A percentile compares a stretch with the other conserved stretches of the same genome.
phyloP scores from a whole-genome alignment of 2,113 vertebrate species.

The Chamaetylas fuelleborni region DNA sequence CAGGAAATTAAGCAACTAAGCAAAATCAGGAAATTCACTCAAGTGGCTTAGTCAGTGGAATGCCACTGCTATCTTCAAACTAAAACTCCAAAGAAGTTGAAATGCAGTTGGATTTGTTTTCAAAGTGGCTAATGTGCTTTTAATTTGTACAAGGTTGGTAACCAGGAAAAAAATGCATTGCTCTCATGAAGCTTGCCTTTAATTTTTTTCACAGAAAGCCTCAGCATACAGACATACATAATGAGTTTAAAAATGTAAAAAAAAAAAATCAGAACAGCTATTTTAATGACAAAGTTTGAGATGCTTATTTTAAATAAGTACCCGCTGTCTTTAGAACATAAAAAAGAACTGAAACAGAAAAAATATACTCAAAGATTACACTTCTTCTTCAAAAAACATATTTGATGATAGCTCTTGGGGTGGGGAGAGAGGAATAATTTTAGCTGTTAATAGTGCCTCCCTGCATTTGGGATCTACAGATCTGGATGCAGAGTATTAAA shows the following conservation, averaged over 20 bases:
- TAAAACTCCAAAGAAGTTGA: conserved; percentile 28
- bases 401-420: not conserved
- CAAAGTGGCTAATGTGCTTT: conserved; percentile 62
- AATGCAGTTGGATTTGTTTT: conserved; percentile 44
- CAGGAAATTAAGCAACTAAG: conserved; percentile 66
- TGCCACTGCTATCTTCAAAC: conserved; percentile 51
- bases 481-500: not conserved
- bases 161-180: not conserved
- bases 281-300: not conserved
- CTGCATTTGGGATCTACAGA: not conserved
- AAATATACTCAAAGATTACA: not conserved
- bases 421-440: not conserved
- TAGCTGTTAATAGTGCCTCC: not conserved
- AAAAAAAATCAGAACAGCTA: not conserved
- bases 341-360: conserved; percentile 27
- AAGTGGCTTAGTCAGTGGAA: conserved; percentile 47
- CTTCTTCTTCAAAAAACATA: not conserved
- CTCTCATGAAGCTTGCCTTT: not conserved
- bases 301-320: not conserved
- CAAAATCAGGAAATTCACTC: conserved; percentile 68
- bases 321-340: not conserved
- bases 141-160: conserved; percentile 42
- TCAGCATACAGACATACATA: not conserved
- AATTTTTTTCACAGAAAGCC: not conserved
- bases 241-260: not conserved